Percentiles rank a stretch among this genome's conserved stretches.
Evolutionary conservation across 1,140 invertebrate genomes (phyloP).

Genomic region (Apis florea): DNA sequence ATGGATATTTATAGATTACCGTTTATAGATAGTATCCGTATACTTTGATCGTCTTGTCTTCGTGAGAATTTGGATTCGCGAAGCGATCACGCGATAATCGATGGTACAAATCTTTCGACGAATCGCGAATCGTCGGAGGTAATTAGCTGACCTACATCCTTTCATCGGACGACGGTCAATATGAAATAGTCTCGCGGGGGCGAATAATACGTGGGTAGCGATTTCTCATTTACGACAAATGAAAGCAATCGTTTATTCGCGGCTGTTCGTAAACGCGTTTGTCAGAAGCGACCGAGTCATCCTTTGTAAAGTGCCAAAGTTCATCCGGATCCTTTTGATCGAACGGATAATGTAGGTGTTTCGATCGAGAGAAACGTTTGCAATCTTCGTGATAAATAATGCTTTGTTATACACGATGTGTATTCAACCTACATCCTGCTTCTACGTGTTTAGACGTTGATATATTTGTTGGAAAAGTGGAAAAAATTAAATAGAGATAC

Average conservation of each 20-base stretch:
- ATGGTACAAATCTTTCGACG: conserved; percentile 48
- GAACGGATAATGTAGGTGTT: neutral
- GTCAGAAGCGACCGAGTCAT: neutral
- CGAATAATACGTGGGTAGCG: neutral
- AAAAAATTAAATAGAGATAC: too few relatives aligned
- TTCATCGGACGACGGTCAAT: conserved; percentile 14
- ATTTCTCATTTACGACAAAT: conserved; percentile 43
- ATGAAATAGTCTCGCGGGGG: neutral
- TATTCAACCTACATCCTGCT: neutral
- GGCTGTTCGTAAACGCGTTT: neutral
- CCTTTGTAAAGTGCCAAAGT: conserved; percentile 3
- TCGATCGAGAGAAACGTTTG: neutral
- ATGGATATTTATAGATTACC: too few relatives aligned
- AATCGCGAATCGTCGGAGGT: neutral
- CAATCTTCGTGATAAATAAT: neutral
- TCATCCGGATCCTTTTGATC: conserved; percentile 1
- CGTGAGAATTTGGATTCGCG: conserved; percentile 26
- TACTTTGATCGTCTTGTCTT: too few relatives aligned
- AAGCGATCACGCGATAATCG: conserved; percentile 33
- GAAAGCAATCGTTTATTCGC: conserved; percentile 18
- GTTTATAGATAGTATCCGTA: too few relatives aligned
- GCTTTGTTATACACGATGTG: neutral
- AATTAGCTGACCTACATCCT: conserved; percentile 22
- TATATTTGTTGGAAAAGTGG: too few relatives aligned
- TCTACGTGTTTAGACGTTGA: neutral